Evolutionary conservation across 2,113 vertebrate species (phyloP).

Genomic region (Silurus asotus): DNA sequence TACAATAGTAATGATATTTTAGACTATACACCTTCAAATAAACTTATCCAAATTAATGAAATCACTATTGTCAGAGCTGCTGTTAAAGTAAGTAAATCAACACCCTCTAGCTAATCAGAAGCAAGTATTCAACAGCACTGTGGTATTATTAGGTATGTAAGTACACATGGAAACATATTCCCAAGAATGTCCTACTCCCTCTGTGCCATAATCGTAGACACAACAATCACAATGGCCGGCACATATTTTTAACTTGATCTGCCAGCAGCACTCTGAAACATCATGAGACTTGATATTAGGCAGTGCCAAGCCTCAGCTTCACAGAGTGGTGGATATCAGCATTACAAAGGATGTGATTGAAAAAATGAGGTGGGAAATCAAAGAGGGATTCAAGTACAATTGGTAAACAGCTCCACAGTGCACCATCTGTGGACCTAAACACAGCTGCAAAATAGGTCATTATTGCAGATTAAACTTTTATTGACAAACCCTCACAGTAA

Average conservation of each 20-base stretch:
- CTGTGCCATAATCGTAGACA: constrained; percentile 12
- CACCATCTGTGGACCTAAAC: background rate
- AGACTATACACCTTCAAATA: background rate
- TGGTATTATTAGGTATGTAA: background rate
- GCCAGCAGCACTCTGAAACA: constrained; percentile 5
- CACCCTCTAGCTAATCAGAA: background rate
- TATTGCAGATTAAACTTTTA: background rate
- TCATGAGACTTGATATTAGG: constrained; percentile 6
- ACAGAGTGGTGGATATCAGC: background rate
- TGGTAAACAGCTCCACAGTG: constrained; percentile 16
- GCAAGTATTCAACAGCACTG: background rate
- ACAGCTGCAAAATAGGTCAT: background rate
- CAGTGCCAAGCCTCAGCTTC: background rate
- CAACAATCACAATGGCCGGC: background rate
- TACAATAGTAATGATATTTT: background rate
- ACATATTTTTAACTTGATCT: constrained; percentile 15
- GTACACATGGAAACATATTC: constrained; percentile 4
- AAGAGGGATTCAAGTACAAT: constrained; percentile 7
- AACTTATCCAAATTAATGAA: background rate
- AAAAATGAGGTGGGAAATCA: constrained; percentile 14
- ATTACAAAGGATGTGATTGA: constrained; percentile 24
- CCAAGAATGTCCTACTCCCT: background rate
- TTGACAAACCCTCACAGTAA: background rate
- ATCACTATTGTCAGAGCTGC: background rate
- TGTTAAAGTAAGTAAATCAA: background rate